A percentile compares a stretch with the other conserved stretches of the same genome.
Conservation (phyloP, 2,113 vertebrate genomes). For the Nycticorax nycticorax region DNA sequence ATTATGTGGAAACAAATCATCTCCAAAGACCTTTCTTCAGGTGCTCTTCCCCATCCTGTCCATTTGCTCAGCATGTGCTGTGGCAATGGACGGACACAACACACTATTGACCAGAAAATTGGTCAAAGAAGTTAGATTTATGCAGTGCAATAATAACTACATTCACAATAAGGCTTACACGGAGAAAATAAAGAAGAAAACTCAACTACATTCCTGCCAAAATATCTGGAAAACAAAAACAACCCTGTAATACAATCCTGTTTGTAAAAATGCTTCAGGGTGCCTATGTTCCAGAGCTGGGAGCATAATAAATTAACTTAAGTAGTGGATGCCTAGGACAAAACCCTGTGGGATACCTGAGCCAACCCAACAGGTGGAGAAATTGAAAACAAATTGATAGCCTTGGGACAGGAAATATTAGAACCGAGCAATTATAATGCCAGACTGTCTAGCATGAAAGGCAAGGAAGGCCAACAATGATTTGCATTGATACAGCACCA, state of each 20-base stretch:
- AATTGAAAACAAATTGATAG: conserved; percentile 62
- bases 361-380: conserved; percentile 35
- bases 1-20: not conserved
- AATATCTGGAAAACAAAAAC: conserved; percentile 19
- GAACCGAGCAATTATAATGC: conserved; percentile 45
- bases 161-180: not conserved
- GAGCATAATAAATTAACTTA: conserved; percentile 57
- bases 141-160: not conserved
- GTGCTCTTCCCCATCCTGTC: not conserved
- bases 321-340: conserved; percentile 6
- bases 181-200: not conserved
- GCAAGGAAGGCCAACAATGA: conserved; percentile 8
- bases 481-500: conserved; percentile 21
- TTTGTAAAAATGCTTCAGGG: conserved; percentile 48
- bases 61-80: not conserved
- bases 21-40: not conserved
- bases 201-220: not conserved
- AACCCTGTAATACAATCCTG: not conserved
- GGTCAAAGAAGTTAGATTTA: not conserved
- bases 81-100: not conserved
- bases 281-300: conserved; percentile 15
- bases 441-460: conserved; percentile 31
- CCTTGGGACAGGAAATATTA: conserved; percentile 63
- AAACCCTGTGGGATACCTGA: conserved; percentile 37
- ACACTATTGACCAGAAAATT: not conserved